Evolutionary conservation across 1,140 invertebrate genomes (phyloP).

Genomic region (Neuroterus valhalla): DNA sequence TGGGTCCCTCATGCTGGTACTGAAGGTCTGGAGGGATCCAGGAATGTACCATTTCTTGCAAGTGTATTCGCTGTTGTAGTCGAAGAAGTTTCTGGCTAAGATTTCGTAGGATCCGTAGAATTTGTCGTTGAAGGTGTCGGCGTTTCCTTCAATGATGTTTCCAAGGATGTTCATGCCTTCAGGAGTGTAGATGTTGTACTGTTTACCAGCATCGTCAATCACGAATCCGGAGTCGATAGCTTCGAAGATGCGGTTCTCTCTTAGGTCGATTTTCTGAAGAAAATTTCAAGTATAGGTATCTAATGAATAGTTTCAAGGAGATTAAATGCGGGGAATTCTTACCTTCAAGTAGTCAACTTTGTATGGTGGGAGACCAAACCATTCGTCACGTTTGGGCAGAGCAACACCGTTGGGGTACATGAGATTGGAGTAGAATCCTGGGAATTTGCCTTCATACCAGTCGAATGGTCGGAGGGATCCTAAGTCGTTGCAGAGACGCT

Average conservation of each 20-base stretch:
- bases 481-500: constrained; percentile 79
- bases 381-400: constrained; percentile 76
- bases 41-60: constrained; percentile 66
- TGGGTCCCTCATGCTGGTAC: constrained; percentile 73
- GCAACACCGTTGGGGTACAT: constrained; percentile 80
- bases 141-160: constrained; percentile 80
- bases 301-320: constrained; percentile 14
- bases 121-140: constrained; percentile 79
- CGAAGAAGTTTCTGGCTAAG: constrained; percentile 65
- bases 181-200: constrained; percentile 61
- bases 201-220: constrained; percentile 66
- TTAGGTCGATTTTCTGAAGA: constrained; percentile 60
- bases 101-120: constrained; percentile 77
- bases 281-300: not conserved
- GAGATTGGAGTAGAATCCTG: constrained; percentile 81
- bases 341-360: constrained; percentile 67
- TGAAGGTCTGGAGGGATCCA: constrained; percentile 64
- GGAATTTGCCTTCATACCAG: constrained; percentile 74
- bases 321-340: not conserved
- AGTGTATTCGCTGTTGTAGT: constrained; percentile 63
- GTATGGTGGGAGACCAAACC: constrained; percentile 59
- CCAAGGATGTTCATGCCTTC: constrained; percentile 79
- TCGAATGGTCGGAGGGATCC: constrained; percentile 78
- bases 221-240: constrained; percentile 81
- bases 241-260: constrained; percentile 70